Conservation (phyloP, 2,113 vertebrate genomes). For the Phalacrocorax pelagicus region DNA sequence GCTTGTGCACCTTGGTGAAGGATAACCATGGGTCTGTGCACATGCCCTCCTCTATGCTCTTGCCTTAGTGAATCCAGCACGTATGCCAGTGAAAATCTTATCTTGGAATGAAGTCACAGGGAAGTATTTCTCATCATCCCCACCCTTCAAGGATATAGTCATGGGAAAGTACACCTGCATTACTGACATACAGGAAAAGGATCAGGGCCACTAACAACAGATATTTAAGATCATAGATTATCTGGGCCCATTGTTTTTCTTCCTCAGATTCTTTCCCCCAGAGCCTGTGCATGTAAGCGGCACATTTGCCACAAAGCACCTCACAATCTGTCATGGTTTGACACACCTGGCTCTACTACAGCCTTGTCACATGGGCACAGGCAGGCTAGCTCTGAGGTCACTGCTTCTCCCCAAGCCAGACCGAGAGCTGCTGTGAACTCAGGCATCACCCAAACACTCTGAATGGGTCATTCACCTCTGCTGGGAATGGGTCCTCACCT, state of each 20-base stretch:
- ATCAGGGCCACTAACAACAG: neutral
- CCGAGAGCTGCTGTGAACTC: neutral
- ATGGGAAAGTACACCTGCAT: neutral
- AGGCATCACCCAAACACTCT: no score
- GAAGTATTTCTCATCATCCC: neutral
- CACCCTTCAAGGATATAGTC: neutral
- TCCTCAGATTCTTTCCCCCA: neutral
- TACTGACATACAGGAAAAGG: neutral
- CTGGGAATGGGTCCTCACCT: neutral
- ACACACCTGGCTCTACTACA: neutral
- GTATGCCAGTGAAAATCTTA: neutral
- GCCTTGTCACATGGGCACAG: neutral
- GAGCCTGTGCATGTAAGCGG: neutral
- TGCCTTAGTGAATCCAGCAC: neutral
- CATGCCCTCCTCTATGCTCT: neutral
- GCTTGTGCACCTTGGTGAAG: neutral
- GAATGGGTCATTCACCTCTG: accelerated
- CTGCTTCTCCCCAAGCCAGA: neutral
- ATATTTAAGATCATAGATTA: neutral
- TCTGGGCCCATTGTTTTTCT: neutral
- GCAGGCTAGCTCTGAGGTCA: neutral
- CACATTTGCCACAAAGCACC: neutral
- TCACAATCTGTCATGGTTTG: neutral
- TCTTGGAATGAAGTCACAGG: neutral
- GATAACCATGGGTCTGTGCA: neutral